Evolutionary conservation across 2,113 vertebrate genomes (phyloP).

Genomic region (Pluvialis apricaria): DNA sequence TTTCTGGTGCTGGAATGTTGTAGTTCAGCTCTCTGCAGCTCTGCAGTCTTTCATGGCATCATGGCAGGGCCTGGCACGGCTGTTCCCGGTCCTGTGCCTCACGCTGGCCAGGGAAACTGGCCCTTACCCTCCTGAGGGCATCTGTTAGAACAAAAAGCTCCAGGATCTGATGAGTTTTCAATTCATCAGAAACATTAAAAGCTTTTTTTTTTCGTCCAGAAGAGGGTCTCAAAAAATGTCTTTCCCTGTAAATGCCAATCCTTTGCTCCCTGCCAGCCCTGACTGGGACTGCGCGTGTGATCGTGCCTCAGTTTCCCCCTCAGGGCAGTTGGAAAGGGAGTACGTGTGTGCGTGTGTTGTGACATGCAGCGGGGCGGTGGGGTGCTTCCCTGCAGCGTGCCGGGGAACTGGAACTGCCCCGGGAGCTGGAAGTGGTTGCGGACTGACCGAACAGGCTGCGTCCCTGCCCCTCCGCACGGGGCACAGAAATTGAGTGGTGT

Average conservation of each 20-base stretch:
- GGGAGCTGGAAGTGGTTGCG: background rate
- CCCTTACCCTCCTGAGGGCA: background rate
- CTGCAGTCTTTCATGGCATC: background rate
- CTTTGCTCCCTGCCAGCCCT: background rate
- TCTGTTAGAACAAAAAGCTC: background rate
- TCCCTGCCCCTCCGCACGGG: accelerated
- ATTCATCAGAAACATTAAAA: background rate
- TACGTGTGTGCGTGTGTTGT: accelerated
- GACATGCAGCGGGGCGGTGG: background rate
- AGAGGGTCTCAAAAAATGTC: background rate
- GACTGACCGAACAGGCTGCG: background rate
- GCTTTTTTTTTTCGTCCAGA: background rate
- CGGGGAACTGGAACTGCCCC: background rate
- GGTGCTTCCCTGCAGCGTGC: background rate
- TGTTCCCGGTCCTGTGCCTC: background rate
- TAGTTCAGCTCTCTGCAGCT: background rate
- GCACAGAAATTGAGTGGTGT: background rate
- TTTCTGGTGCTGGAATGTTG: background rate
- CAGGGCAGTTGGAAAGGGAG: background rate
- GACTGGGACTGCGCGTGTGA: background rate
- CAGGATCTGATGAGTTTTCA: background rate
- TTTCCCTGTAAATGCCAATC: background rate
- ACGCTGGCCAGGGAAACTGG: accelerated
- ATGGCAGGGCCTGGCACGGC: background rate
- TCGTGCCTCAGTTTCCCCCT: background rate